Conservation (phyloP, 2,113 vertebrate genomes). For the Phrynosoma platyrhinos region DNA sequence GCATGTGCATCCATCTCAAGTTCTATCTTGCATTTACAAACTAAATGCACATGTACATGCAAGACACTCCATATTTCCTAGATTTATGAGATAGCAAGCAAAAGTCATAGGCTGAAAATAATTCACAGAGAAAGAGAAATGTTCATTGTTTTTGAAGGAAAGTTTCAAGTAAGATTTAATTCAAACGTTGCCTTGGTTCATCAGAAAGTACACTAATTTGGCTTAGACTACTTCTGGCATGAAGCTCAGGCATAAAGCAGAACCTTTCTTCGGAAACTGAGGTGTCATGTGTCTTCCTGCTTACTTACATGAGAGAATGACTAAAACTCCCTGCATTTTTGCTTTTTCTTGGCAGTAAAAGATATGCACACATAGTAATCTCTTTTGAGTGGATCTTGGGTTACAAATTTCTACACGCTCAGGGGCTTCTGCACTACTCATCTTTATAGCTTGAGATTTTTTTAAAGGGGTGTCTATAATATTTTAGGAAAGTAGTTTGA, state of each 20-base stretch:
- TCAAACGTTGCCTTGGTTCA: neutral
- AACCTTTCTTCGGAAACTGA: neutral
- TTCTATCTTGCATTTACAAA: too few species aligned
- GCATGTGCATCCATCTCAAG: too few species aligned
- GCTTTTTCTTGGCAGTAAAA: neutral
- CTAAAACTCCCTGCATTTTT: neutral
- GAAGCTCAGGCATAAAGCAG: neutral
- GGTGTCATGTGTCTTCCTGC: neutral
- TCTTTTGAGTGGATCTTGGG: neutral
- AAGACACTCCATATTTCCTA: neutral
- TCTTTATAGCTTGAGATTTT: neutral
- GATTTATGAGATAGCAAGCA: neutral
- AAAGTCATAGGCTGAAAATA: neutral
- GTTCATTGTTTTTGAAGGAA: neutral
- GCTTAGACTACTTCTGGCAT: neutral
- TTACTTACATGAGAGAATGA: neutral
- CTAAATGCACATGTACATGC: neutral
- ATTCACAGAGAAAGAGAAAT: neutral
- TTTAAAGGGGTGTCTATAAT: too few species aligned
- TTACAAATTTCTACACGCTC: neutral
- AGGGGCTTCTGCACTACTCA: neutral
- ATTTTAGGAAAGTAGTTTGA: too few species aligned
- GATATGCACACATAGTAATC: neutral
- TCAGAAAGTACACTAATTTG: neutral
- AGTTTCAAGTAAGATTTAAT: neutral